Base-by-base conservation (phyloP, 2,113 vertebrate species). In the Calonectris borealis region DNA sequence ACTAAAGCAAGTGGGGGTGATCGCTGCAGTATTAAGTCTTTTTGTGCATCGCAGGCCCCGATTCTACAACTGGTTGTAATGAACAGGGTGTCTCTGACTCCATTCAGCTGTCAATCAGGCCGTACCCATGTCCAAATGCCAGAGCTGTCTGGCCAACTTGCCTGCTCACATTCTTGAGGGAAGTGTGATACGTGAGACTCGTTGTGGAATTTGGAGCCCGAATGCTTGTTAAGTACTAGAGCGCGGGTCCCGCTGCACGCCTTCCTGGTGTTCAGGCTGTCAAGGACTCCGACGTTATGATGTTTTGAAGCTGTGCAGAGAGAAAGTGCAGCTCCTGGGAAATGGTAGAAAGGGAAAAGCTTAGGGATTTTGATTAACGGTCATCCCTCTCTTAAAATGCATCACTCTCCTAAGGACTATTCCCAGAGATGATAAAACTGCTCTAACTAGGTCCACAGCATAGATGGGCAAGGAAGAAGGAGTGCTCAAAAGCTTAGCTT, bases 111-210 rank as follows among this genome's bases (percentile, higher is more conserved):
- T 87, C 5, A 16, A 64, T 89, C 93, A 75, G 77, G 49, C 70
- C 36, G 13, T 90, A 88, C 31, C 72, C 77, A 13, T 64, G 76
- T 95, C 69, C 86, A 92, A 92, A 94, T 92, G 86, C 95, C 88
- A 86, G 88, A 94, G 90, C 94, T 80, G 85, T 93, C 96, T 94
- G 90, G 90, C 85, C 92, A 93, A 48, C 93, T 83, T 92, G 92
- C 90, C 85, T 70, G 44, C 90, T 95, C 94, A 88, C 93, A 94
- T 96, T 95, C 95, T 95, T 96, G 94, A 93, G 92, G 91, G 83
- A 86, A 96, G 90, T 92, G 94, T 90, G 92, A 88, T 91, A 95
- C 40, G 10, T 64, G 92, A 93, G 77, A 75, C 64, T 81, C 2
- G 11, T 78, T 0, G 5, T 84, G 95, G 96, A 96, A 93, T 93